Conservation (phyloP, 2,797 vertebrate genomes). For the Geotrypetes seraphini region DNA sequence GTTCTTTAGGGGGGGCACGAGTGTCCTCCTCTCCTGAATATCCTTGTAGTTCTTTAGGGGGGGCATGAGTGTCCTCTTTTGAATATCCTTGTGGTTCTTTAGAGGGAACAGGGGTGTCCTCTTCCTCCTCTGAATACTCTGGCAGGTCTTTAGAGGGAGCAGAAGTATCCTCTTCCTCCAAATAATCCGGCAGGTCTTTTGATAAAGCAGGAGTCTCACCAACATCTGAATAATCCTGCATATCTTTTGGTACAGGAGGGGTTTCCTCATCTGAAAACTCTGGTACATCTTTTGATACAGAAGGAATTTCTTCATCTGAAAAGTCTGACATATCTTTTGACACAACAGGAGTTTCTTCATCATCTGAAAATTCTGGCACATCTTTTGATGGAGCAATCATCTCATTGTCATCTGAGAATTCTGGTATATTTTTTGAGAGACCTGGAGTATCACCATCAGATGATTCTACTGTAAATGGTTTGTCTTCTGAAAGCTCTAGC, state of each 20-base stretch:
- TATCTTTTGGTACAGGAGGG: constrained; percentile 2
- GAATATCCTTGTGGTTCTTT: neutral
- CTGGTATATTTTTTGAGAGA: constrained; percentile 6
- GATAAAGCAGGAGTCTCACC: constrained; percentile 36
- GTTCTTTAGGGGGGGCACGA: neutral
- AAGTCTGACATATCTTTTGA: constrained; percentile 21
- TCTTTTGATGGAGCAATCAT: neutral
- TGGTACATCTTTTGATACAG: constrained; percentile 7
- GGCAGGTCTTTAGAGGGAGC: constrained; percentile 2
- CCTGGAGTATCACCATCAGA: neutral
- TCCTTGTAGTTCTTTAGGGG: constrained; percentile 2
- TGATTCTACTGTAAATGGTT: too few relatives aligned
- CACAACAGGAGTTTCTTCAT: constrained; percentile 30
- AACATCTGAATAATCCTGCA: constrained; percentile 7
- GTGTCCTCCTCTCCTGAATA: constrained; percentile 5
- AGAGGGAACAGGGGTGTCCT: neutral
- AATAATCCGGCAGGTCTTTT: constrained; percentile 10
- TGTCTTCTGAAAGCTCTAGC: too few relatives aligned
- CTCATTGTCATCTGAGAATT: constrained; percentile 11
- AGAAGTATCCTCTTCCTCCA: neutral
- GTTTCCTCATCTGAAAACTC: constrained; percentile 10
- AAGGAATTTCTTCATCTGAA: constrained; percentile 3
- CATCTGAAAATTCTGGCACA: constrained; percentile 11
- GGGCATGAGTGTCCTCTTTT: neutral
- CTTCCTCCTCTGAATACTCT: neutral